Percentiles rank a stretch among this genome's conserved stretches.
Evolutionary conservation across 1,140 invertebrate genomes (phyloP).

Genomic region (Solen grandis): DNA sequence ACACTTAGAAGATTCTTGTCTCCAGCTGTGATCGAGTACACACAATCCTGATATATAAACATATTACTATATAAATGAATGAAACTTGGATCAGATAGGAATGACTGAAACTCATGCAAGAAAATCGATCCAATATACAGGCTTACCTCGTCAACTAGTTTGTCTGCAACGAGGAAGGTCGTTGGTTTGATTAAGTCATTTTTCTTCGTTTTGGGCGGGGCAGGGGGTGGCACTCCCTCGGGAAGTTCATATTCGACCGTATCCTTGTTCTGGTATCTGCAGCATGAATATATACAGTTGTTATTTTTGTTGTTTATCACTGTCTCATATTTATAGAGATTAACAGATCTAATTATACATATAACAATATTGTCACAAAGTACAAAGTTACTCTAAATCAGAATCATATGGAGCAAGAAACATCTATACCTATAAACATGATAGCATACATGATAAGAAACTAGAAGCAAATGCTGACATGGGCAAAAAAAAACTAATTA

Average conservation of each 20-base stretch:
- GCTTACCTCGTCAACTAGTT: constrained; percentile 32
- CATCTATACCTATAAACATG: too few relatives aligned
- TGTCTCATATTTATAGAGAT: not conserved
- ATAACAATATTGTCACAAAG: not conserved
- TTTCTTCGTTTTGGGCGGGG: constrained; percentile 43
- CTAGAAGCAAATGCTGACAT: too few relatives aligned
- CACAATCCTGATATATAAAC: too few relatives aligned
- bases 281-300: not conserved
- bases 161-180: constrained; percentile 36
- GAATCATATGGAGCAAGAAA: too few relatives aligned
- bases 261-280: constrained; percentile 21
- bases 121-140: too few relatives aligned
- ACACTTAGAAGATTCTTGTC: too few relatives aligned
- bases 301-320: not conserved
- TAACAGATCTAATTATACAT: not conserved
- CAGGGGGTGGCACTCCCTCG: constrained; percentile 36
- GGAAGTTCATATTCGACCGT: constrained; percentile 39
- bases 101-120: too few relatives aligned
- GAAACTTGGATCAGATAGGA: too few relatives aligned
- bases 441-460: too few relatives aligned
- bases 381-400: not conserved
- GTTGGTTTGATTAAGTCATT: constrained; percentile 33
- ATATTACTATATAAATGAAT: too few relatives aligned
- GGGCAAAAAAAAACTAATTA: too few relatives aligned
- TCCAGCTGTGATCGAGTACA: too few relatives aligned